Base-by-base conservation (phyloP, 2,888 invertebrate species). In the Eupithecia inturbata region DNA sequence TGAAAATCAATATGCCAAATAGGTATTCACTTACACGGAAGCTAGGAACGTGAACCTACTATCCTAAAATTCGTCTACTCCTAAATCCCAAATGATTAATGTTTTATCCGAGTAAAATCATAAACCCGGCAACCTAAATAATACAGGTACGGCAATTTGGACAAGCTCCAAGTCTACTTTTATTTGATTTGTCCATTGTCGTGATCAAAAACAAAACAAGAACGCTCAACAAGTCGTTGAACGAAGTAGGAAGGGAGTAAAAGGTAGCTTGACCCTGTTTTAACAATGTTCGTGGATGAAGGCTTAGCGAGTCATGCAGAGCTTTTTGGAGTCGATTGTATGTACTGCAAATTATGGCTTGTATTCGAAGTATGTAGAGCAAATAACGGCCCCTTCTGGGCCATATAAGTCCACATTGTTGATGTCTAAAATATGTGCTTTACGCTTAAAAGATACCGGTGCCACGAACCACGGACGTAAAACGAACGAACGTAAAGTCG, bases 211-310 rank as follows among this genome's bases (percentile, higher is more conserved):
- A 68, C 62, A 68, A 67, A 67, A 68, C 64, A 68, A 53, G 71
- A 62, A 63, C 57, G 71, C 22, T 71, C 64, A 71, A 74, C 68
- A 74, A 74, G 68, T 71, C 57, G 62, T 22, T 64, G 53, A 49
- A 70, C 70, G 45, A 70, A 70, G 36, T 5, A 64, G 70, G 49
- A 64, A 66, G 66, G 22, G 22, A 33, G 36, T 19, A 66, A 39
- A 39, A 66, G 41, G 33, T 36, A 0, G 22, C 22, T 19, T 62
- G 62, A 28, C 62, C 62, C 31, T 62, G 3, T 62, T 62, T 62
- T 19, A 62, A 31, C 28, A 28, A 28, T 57, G 26, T 57, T 57
- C 57, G 57, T 49, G n/a, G n/a, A n/a, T n/a, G 49, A 10, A 53
- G 22, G 22, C 14, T 26, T 3, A 57, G 4, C 22, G 22, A 57